Evolutionary conservation across 2,888 invertebrate genomes (phyloP).

Genomic region (Pherbina coryleti): DNA sequence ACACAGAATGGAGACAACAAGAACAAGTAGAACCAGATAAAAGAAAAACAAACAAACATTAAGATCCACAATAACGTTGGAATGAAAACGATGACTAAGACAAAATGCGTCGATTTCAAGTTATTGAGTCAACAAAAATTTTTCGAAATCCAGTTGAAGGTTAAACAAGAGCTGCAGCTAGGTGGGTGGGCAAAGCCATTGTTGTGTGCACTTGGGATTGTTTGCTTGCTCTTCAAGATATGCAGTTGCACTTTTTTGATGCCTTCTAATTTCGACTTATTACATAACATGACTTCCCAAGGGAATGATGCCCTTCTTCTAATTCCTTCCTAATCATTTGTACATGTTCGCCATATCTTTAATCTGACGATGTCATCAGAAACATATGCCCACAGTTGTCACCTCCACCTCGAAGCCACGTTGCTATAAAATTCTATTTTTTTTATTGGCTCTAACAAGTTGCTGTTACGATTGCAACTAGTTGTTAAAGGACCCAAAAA

Average conservation of each 20-base stretch:
- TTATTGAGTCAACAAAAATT: slow-evolving; percentile 1
- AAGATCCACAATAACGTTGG: slow-evolving; percentile 20
- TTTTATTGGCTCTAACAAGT: slow-evolving; percentile 16
- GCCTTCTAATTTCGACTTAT: no score
- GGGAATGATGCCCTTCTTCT: background rate
- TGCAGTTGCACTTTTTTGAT: no score
- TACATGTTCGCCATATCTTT: slow-evolving; percentile 3
- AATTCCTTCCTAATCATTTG: background rate
- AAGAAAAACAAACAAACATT: slow-evolving; percentile 13
- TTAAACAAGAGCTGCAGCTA: background rate
- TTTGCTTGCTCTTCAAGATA: background rate
- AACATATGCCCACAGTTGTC: slow-evolving; percentile 5
- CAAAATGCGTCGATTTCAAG: background rate
- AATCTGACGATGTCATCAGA: slow-evolving; percentile 27
- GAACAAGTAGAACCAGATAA: slow-evolving; percentile 11
- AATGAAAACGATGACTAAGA: slow-evolving; percentile 17
- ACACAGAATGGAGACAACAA: slow-evolving; percentile 23
- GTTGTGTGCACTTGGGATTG: background rate
- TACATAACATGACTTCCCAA: background rate
- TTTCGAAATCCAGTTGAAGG: background rate
- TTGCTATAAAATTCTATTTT: background rate
- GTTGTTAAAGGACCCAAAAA: background rate
- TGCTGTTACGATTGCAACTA: background rate
- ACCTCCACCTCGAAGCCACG: background rate
- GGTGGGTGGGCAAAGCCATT: slow-evolving; percentile 14